These are phyloP conservation scores for Ceratoteleas bidentatus DNA, from an alignment of 1,140 invertebrate species.

Conservation along the genomic window DNA sequence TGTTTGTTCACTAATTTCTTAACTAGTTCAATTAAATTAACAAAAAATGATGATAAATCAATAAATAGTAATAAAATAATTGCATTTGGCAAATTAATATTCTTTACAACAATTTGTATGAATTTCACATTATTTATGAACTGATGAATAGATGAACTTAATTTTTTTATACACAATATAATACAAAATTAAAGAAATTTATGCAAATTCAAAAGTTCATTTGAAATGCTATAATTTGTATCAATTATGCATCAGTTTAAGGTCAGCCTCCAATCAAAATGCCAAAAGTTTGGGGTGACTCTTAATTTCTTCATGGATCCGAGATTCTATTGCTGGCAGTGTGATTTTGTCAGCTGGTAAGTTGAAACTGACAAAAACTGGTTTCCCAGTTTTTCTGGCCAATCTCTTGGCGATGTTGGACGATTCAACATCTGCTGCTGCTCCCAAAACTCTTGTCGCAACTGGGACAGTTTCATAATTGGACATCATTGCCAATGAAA, in stretches of 20 bases:
- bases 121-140: too few species aligned
- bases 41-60: too few species aligned
- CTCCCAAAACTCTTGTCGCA: constrained; percentile 77
- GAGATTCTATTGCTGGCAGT: constrained; percentile 73
- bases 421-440: constrained; percentile 70
- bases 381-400: constrained; percentile 73
- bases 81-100: too few species aligned
- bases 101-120: too few species aligned
- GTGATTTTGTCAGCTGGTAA: constrained; percentile 66
- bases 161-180: too few species aligned
- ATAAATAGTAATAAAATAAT: too few species aligned
- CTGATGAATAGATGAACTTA: too few species aligned
- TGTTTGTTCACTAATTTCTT: too few species aligned
- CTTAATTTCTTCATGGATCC: constrained; percentile 74
- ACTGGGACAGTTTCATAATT: constrained; percentile 70
- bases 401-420: constrained; percentile 74
- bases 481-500: constrained; percentile 73
- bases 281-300: constrained; percentile 59
- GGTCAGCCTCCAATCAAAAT: background rate
- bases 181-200: too few species aligned
- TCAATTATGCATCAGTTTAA: background rate
- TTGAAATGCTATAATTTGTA: too few species aligned
- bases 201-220: too few species aligned
- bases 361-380: constrained; percentile 80
- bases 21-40: too few species aligned